Base-by-base conservation (phyloP, 2,888 invertebrate species). In the Idaea dimidiata region DNA sequence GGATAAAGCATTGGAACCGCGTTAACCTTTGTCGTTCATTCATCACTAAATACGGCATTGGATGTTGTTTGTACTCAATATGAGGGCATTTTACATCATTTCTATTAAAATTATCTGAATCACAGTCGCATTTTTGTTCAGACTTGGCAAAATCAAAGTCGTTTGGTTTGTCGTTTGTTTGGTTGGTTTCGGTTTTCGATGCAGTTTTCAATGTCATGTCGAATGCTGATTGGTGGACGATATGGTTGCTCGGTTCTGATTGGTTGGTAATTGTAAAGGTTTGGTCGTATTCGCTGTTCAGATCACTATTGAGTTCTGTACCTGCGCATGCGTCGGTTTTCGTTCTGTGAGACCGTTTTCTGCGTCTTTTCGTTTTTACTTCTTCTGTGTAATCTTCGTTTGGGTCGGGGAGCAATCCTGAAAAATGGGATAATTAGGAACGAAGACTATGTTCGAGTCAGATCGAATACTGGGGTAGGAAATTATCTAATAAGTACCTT, bases 321-420 rank as follows among this genome's bases (percentile, higher is more conserved):
- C 86, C 85, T 0, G 87, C 85, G 62, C 83, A 83, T 0, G 87
- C 89, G 63, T 90, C 89, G 0, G 84, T 82, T 72, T 86, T 89
- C 0, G 87, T 86, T n/a, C 84, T 75, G 14, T 83, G 82, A 0
- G 89, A 87, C 1, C 89, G 78, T 59, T 82, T 84, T 59, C 81
- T 78, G 16, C 75, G 69, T 16, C 68, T 79, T 24, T 68, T 72
- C 1, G 58, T 64, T 56, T 65, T 71, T 0, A 63, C 63, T 6
- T 76, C 73, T 6, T 78, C 74, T 2, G 54, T 66, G 0, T 72
- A 66, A 14, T 71, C 66, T 0, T 61, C 62, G 17, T 67, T 77
- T 0, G 78, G 67, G 54, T 85, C 86, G 0, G 89, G 88, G 8
- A 90, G 70, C 1, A 88, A 83, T 0, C 84, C 85, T 72, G 57